Percentiles rank a stretch among this genome's conserved stretches.
Evolutionary conservation across 2,888 invertebrate genomes (phyloP).

Genomic region (Eupithecia vulgata): DNA sequence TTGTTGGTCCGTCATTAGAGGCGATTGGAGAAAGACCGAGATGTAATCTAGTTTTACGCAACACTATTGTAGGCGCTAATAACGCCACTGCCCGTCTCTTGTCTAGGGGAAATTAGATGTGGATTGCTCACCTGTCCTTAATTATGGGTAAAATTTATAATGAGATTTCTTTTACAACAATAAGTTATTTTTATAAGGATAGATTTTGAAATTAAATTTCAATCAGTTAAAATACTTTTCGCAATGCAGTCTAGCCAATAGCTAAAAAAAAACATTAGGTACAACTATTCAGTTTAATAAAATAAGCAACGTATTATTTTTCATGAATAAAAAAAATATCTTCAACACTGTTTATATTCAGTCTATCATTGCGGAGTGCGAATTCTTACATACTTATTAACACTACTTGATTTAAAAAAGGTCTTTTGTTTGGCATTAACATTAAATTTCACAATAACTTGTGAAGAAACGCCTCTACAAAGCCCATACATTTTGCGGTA

Average conservation of each 20-base stretch:
- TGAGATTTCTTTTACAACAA: neutral
- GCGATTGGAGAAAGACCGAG: slow-evolving; percentile 56
- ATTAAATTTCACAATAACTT: slow-evolving; percentile 32
- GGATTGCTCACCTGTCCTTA: slow-evolving; percentile 55
- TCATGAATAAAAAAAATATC: neutral
- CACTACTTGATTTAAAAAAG: slow-evolving; percentile 8
- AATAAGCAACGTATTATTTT: neutral
- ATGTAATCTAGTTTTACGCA: slow-evolving; percentile 80
- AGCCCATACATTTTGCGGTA: slow-evolving; percentile 52
- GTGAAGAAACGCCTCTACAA: slow-evolving; percentile 22
- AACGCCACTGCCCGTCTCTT: slow-evolving; percentile 46
- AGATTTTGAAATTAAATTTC: neutral
- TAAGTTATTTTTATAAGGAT: neutral
- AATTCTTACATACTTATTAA: neutral
- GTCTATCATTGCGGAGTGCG: neutral
- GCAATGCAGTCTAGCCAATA: neutral
- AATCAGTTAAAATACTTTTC: neutral
- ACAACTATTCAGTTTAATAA: neutral
- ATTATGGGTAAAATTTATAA: slow-evolving; percentile 46
- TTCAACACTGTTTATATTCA: neutral
- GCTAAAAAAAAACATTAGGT: neutral
- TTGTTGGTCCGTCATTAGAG: slow-evolving; percentile 74
- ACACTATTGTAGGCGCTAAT: slow-evolving; percentile 65
- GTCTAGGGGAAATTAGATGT: slow-evolving; percentile 50
- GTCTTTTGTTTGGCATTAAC: slow-evolving; percentile 21